These are phyloP conservation scores for Melanotus villosus DNA, from an alignment of 2,888 invertebrate species.

Conservation along the genomic window DNA sequence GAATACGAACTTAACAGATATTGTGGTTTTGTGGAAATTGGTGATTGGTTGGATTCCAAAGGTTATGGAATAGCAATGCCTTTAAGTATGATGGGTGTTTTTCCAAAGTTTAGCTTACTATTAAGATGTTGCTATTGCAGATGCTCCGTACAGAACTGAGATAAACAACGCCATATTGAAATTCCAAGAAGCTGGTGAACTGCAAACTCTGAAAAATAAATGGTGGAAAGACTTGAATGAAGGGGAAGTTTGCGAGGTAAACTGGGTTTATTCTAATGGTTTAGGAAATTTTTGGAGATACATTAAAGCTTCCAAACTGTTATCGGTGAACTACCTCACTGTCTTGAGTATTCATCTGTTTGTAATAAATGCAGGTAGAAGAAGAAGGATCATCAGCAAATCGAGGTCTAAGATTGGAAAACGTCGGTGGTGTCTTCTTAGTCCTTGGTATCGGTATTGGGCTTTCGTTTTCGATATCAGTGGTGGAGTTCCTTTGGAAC, in stretches of 20 bases:
- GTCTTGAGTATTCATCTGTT: too few species aligned
- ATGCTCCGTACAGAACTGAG: constrained; percentile 81
- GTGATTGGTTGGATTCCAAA: constrained; percentile 87
- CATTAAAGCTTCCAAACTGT: too few species aligned
- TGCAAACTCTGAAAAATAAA: constrained; percentile 85
- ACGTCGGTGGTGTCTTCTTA: constrained; percentile 94
- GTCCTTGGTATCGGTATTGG: constrained; percentile 83
- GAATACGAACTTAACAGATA: constrained; percentile 89
- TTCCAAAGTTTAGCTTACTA: too few species aligned
- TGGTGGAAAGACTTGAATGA: constrained; percentile 97
- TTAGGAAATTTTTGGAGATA: too few species aligned
- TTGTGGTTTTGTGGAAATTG: constrained; percentile 88
- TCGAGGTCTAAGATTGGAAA: constrained; percentile 79
- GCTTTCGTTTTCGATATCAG: constrained; percentile 80
- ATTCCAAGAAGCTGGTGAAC: constrained; percentile 89
- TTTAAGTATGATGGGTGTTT: too few species aligned
- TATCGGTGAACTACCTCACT: too few species aligned
- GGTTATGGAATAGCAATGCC: constrained; percentile 96
- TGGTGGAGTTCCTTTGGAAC: constrained; percentile 89
- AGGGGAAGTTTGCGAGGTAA: too few species aligned
- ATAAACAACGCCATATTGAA: constrained; percentile 92
- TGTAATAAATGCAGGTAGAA: too few species aligned
- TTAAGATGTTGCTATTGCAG: too few species aligned
- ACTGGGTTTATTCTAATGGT: too few species aligned
- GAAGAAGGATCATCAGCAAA: too few species aligned